phyloP scores from a whole-genome alignment of 1,140 invertebrate genomes.

The Eciton burchellii region DNA sequence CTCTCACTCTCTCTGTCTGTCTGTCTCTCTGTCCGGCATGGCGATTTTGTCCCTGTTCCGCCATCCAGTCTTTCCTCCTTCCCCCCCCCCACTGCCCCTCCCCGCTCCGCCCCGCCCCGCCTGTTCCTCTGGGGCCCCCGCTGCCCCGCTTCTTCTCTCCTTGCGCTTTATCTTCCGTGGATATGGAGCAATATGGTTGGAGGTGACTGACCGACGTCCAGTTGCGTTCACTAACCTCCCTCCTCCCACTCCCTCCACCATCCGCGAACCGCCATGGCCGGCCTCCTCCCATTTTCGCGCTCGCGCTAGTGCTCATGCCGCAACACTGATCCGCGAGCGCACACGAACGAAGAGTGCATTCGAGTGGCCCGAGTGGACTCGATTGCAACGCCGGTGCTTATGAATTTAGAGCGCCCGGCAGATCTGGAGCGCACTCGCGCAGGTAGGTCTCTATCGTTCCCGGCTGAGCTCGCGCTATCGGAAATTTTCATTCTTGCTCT shows the following conservation, averaged over 20 bases:
- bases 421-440: slow-evolving; percentile 76
- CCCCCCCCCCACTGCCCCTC: slow-evolving; percentile 16
- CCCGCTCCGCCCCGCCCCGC: slow-evolving; percentile 64
- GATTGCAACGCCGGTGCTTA: slow-evolving; percentile 73
- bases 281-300: slow-evolving; percentile 63
- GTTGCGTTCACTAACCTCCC: slow-evolving; percentile 84
- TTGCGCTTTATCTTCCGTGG: slow-evolving; percentile 79
- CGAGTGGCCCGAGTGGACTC: slow-evolving; percentile 73
- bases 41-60: slow-evolving; percentile 59
- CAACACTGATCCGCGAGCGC: slow-evolving; percentile 68
- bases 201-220: slow-evolving; percentile 85
- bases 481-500: slow-evolving; percentile 34
- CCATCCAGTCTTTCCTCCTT: slow-evolving; percentile 33
- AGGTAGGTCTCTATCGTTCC: slow-evolving; percentile 41
- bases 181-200: slow-evolving; percentile 85
- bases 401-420: slow-evolving; percentile 75
- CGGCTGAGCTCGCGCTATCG: too few relatives aligned
- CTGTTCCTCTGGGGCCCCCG: too few relatives aligned
- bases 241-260: slow-evolving; percentile 57
- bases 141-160: slow-evolving; percentile 63
- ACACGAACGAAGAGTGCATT: slow-evolving; percentile 69
- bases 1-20: too few relatives aligned
- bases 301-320: slow-evolving; percentile 67
- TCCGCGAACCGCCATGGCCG: slow-evolving; percentile 37
- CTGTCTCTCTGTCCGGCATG: slow-evolving; percentile 60